These are phyloP conservation scores for Diadromus collaris DNA, from an alignment of 2,888 invertebrate species.

Conservation along the genomic window DNA sequence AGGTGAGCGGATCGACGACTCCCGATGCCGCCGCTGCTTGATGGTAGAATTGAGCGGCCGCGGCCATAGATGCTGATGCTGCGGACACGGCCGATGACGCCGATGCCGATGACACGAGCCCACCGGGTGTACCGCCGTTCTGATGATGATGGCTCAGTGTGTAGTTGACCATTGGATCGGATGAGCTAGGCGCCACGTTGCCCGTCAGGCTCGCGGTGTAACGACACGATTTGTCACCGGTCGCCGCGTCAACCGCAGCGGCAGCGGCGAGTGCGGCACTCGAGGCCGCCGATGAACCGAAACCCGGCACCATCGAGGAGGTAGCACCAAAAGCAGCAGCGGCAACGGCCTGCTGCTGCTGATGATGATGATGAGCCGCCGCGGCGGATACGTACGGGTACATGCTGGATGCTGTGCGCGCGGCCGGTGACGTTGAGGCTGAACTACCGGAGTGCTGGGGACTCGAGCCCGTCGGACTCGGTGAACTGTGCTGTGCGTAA, in stretches of 20 bases:
- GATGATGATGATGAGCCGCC: slow-evolving; percentile 86
- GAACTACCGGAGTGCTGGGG: slow-evolving; percentile 86
- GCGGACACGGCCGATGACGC: slow-evolving; percentile 86
- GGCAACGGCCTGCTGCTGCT: slow-evolving; percentile 85
- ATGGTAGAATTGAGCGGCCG: slow-evolving; percentile 93
- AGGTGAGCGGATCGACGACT: slow-evolving; percentile 90
- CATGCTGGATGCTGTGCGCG: slow-evolving; percentile 87
- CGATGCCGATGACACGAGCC: slow-evolving; percentile 80
- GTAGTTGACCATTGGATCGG: slow-evolving; percentile 91
- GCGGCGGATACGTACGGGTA: slow-evolving; percentile 94
- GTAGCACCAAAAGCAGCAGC: slow-evolving; percentile 86
- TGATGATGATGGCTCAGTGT: slow-evolving; percentile 89
- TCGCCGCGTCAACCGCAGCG: slow-evolving; percentile 84
- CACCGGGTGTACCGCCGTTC: slow-evolving; percentile 81
- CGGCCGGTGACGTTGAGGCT: slow-evolving; percentile 84
- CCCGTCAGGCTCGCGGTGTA: slow-evolving; percentile 86
- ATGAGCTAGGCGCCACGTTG: slow-evolving; percentile 82
- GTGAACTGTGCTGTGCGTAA: slow-evolving; percentile 82
- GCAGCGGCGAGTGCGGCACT: slow-evolving; percentile 82
- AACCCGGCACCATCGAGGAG: slow-evolving; percentile 84
- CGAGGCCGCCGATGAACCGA: slow-evolving; percentile 81
- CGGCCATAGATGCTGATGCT: slow-evolving; percentile 85
- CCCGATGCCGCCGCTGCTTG: slow-evolving; percentile 90
- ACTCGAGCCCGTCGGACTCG: slow-evolving; percentile 86
- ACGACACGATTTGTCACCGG: slow-evolving; percentile 91